phyloP scores from a whole-genome alignment of 1,140 invertebrate genomes.

The Drosophila burlai region DNA sequence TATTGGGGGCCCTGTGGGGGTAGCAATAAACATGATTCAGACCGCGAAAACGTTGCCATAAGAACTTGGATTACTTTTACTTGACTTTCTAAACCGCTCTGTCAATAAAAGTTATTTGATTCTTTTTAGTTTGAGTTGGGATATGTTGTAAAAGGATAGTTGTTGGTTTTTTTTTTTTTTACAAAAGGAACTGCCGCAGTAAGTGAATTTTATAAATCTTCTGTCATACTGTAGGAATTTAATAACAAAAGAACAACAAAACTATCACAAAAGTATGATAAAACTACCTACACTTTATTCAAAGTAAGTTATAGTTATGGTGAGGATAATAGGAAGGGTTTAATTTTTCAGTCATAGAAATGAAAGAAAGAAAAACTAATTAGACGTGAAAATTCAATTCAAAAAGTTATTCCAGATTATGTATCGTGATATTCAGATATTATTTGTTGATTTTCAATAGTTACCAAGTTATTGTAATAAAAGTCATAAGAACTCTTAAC shows the following conservation, averaged over 20 bases:
- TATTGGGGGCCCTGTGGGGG: slow-evolving; percentile 15
- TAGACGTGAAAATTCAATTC: background rate
- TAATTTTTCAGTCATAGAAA: too few relatives aligned
- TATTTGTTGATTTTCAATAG: background rate
- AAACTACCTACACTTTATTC: background rate
- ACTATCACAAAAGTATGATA: background rate
- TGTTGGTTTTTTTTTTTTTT: too few relatives aligned
- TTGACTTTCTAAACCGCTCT: slow-evolving; percentile 11
- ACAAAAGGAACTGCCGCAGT: background rate
- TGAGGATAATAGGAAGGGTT: too few relatives aligned
- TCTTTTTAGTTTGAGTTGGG: background rate
- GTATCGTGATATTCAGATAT: too few relatives aligned
- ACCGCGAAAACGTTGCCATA: slow-evolving; percentile 18
- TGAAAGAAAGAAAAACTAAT: background rate
- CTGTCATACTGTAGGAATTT: too few relatives aligned
- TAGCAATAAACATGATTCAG: slow-evolving; percentile 12
- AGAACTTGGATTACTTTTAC: slow-evolving; percentile 20
- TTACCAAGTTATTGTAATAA: too few relatives aligned
- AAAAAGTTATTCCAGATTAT: too few relatives aligned
- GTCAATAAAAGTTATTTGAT: slow-evolving; percentile 7
- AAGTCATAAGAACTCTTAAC: background rate
- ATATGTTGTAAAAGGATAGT: background rate
- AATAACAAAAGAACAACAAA: background rate
- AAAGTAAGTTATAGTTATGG: background rate
- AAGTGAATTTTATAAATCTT: background rate